A percentile compares a stretch with the other conserved stretches of the same genome.
phyloP scores from a whole-genome alignment of 1,140 invertebrate genomes.

The Formica exsecta region DNA sequence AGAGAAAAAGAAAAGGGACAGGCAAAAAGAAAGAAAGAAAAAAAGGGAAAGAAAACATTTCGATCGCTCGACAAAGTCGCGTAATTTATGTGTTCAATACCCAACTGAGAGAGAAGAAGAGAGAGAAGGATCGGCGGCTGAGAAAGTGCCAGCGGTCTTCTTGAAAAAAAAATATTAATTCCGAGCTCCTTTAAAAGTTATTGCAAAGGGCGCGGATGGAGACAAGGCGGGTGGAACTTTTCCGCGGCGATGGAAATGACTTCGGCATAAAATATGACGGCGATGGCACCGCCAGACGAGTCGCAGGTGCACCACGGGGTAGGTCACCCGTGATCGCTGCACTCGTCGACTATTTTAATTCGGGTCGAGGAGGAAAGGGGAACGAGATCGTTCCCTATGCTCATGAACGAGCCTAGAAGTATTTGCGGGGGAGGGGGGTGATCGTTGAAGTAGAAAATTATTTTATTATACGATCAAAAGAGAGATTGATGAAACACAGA shows the following conservation, averaged over 20 bases:
- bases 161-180: conserved; percentile 80
- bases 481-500: background rate
- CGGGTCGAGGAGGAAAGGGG: background rate
- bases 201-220: conserved; percentile 71
- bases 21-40: conserved; percentile 20
- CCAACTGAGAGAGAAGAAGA: conserved; percentile 44
- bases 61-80: conserved; percentile 71
- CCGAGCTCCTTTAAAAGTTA: conserved; percentile 74
- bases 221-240: conserved; percentile 66
- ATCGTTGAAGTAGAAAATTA: conserved; percentile 35
- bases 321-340: conserved; percentile 65
- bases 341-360: conserved; percentile 60
- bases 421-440: background rate
- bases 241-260: conserved; percentile 77
- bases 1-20: conserved; percentile 6
- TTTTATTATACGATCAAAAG: conserved; percentile 27
- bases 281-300: conserved; percentile 62
- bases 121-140: background rate
- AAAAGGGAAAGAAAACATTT: conserved; percentile 69
- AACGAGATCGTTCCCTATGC: conserved; percentile 6
- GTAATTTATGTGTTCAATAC: conserved; percentile 83
- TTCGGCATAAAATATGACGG: conserved; percentile 68
- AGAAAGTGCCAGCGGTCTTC: conserved; percentile 37
- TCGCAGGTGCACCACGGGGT: conserved; percentile 67
- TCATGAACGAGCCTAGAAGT: background rate